Evolutionary conservation across 2,113 vertebrate genomes (phyloP).

Genomic region (Nannospalax galili): DNA sequence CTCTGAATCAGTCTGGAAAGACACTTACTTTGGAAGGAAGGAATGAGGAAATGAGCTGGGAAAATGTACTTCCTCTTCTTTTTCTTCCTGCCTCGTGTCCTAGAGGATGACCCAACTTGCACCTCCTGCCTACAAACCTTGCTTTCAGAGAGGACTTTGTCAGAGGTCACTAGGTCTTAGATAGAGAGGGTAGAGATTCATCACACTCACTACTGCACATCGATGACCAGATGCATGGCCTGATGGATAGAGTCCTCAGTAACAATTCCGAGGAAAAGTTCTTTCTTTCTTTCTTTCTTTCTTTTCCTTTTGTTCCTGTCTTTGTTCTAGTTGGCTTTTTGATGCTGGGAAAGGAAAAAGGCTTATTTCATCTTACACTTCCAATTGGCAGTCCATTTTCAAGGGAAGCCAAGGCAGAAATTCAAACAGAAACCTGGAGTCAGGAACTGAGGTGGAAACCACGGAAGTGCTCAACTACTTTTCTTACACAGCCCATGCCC

Average conservation of each 20-base stretch:
- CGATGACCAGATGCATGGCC: fast-evolving
- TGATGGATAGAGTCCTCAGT: background rate
- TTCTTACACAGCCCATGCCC: no score
- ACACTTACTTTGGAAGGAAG: background rate
- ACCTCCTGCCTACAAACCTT: background rate
- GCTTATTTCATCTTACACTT: background rate
- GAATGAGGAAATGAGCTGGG: background rate
- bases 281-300: background rate
- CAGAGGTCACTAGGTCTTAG: background rate
- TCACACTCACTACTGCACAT: background rate
- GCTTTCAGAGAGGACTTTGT: background rate
- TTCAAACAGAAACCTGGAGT: no score
- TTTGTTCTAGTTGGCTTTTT: background rate
- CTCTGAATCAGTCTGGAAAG: background rate
- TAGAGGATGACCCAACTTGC: background rate
- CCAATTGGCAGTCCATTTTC: no score
- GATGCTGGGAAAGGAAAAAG: no score
- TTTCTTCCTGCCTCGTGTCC: conserved; percentile 29
- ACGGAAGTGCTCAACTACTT: no score
- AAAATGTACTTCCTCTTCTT: background rate
- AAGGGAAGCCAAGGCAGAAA: no score
- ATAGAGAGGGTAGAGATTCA: background rate
- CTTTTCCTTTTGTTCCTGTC: no score
- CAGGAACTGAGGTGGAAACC: no score
- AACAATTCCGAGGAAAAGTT: background rate